phyloP scores from a whole-genome alignment of 2,113 vertebrate genomes.

The Lagenorhynchus albirostris region DNA sequence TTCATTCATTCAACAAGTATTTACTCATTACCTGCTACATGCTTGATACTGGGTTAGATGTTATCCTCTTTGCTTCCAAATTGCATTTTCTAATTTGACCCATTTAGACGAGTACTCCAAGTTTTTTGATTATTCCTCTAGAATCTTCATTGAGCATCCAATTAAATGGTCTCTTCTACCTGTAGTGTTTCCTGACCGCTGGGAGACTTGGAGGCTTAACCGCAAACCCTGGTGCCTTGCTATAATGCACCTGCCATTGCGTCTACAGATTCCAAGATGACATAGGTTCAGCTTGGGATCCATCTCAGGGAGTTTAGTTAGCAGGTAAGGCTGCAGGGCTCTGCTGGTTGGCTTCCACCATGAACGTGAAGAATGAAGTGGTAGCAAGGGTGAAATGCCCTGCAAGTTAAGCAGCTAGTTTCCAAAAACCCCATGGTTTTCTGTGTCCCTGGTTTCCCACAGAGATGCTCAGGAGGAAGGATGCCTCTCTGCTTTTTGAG shows the following conservation, averaged over 20 bases:
- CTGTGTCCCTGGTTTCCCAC: background rate
- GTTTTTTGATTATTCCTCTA: background rate
- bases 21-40: background rate
- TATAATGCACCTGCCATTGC: background rate
- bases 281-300: background rate
- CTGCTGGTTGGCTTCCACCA: background rate
- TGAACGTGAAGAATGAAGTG: background rate
- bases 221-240: background rate
- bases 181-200: background rate
- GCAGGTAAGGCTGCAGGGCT: background rate
- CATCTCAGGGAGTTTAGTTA: background rate
- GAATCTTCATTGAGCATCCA: background rate
- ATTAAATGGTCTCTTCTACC: background rate
- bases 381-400: background rate
- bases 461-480: slow-evolving; percentile 30
- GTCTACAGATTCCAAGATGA: background rate
- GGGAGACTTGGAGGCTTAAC: background rate
- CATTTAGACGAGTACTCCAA: background rate
- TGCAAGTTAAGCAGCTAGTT: background rate
- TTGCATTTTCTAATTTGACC: slow-evolving; percentile 30
- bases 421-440: slow-evolving; percentile 1
- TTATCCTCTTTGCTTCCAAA: slow-evolving; percentile 19
- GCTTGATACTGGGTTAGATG: background rate
- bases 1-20: slow-evolving; percentile 44
- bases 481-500: slow-evolving; percentile 50